Base-by-base conservation (phyloP, 2,888 invertebrate genomes). In the Nemoura dubitans region DNA sequence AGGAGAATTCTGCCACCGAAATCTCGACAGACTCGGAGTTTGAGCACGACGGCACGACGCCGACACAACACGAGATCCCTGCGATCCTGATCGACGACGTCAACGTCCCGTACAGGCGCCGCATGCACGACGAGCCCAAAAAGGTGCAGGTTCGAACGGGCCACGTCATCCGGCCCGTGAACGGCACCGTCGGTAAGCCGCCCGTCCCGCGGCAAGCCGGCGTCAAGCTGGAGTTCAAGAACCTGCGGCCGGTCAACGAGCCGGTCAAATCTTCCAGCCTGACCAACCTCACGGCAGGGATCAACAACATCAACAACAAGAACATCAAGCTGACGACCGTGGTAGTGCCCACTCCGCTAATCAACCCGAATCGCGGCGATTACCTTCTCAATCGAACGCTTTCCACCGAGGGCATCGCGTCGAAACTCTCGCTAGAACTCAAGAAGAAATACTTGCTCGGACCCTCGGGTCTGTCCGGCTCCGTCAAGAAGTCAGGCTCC, bases 1-100 rank as follows among this genome's bases (percentile, higher is more conserved):
- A 95, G 90, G 94, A 95, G 89, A 97, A 97, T 89, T 97, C 97
- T 7, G 97, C 97, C 0, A 97, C 97, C 0, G 97, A 97, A 93
- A 97, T 97, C 89, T 97, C 97, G 83, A 97, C 97, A 0, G 97
- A 98, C 92, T 97, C 97, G 30, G 97, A 98, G 92, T 97, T 98
- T 90, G 97, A 97, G 89, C 95, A 96, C 88, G 97, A 97, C 90
- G 96, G 95, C 86, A 91, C 92, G 78, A 94, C 94, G 0, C 95
- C 96, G 28, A 94, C 95, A 0, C 94, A 95, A 86, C 93, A 92
- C 42, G 95, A 95, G 88, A 94, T 96, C 30, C 97, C 97, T 16
- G 94, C 95, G 89, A 96, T 97, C 87, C 93, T 95, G 85, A 94
- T 96, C 88, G 95, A 95, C 90, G 96, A 96, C 89, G 89, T 86